Evolutionary conservation across 2,113 vertebrate genomes (phyloP).

Genomic region (Chascanopsetta lugubris): DNA sequence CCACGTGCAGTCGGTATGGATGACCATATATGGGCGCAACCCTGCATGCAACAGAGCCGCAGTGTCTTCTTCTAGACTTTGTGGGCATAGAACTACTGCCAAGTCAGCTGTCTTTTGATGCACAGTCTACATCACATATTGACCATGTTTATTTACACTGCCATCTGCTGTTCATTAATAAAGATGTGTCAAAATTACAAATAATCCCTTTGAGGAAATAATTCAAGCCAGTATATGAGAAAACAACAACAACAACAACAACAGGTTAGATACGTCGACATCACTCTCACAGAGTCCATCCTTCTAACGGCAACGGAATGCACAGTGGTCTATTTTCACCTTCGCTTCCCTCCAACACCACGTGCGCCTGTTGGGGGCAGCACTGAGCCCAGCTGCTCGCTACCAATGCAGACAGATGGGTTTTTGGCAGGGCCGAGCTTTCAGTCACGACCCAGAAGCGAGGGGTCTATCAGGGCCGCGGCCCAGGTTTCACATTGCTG

Average conservation of each 20-base stretch:
- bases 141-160: too few relatives aligned
- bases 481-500: conserved; percentile 34
- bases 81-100: too few relatives aligned
- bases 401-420: conserved; percentile 59
- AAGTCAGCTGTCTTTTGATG: too few relatives aligned
- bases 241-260: conserved; percentile 17
- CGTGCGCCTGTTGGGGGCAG: conserved; percentile 33
- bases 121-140: too few relatives aligned
- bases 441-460: conserved; percentile 48
- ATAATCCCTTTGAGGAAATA: too few relatives aligned
- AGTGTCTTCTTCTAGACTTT: too few relatives aligned
- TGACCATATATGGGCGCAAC: too few relatives aligned
- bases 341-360: conserved; percentile 7
- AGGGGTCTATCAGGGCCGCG: conserved; percentile 53
- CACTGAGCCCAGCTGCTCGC: conserved; percentile 29
- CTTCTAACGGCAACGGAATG: background rate
- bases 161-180: too few relatives aligned
- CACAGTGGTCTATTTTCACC: conserved; percentile 29
- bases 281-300: background rate
- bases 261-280: background rate
- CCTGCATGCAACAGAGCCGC: too few relatives aligned
- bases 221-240: conserved; percentile 22
- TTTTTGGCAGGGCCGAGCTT: conserved; percentile 51
- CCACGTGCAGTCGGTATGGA: too few relatives aligned
- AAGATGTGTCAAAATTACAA: too few relatives aligned